phyloP scores from a whole-genome alignment of 2,113 vertebrate genomes.

The Trochalopteron elliotii region DNA sequence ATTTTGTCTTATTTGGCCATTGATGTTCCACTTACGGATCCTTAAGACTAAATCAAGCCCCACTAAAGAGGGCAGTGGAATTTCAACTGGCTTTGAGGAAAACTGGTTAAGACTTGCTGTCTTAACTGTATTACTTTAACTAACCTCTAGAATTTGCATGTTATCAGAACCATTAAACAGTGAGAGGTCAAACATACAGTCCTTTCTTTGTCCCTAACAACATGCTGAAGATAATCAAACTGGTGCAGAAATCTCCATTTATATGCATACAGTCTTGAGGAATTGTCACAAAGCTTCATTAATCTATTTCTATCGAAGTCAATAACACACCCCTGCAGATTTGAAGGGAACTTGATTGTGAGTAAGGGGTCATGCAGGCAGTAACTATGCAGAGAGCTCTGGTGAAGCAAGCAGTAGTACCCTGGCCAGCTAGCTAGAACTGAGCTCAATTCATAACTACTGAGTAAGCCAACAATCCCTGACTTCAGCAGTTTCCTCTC shows the following conservation, averaged over 20 bases:
- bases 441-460: background rate
- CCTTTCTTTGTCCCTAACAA: background rate
- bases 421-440: background rate
- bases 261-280: background rate
- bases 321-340: background rate
- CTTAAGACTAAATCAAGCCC: background rate
- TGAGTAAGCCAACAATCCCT: background rate
- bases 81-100: background rate
- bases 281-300: background rate
- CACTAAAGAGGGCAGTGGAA: background rate
- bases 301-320: background rate
- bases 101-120: background rate
- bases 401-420: background rate
- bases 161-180: background rate
- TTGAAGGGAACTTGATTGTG: background rate
- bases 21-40: rapidly evolving
- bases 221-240: background rate
- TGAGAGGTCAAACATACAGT: rapidly evolving
- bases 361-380: background rate
- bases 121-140: background rate
- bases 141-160: background rate
- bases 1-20: background rate
- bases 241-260: background rate
- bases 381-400: background rate
- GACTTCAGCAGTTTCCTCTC: background rate